Percentiles rank a stretch among this genome's conserved stretches.
phyloP scores from a whole-genome alignment of 2,888 invertebrate species.

The Mimumesa dahlbomi region DNA sequence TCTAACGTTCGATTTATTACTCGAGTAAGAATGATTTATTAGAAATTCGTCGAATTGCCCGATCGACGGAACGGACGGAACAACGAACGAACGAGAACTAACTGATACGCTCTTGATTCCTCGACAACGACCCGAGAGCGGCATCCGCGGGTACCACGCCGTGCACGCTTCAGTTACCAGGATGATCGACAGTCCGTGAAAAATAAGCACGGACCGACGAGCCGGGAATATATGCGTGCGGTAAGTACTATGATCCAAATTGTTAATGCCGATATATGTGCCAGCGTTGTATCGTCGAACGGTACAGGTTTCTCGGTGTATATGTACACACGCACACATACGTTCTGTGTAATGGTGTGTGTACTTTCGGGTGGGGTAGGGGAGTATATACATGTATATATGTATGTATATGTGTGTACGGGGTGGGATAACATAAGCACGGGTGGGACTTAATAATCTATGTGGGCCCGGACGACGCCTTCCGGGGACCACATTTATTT shows the following conservation, averaged over 20 bases:
- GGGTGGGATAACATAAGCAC: background rate
- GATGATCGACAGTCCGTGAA: constrained; percentile 78
- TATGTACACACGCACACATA: too few relatives aligned
- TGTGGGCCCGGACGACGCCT: background rate
- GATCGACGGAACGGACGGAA: constrained; percentile 63
- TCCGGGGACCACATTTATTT: constrained; percentile 20
- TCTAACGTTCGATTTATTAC: too few relatives aligned
- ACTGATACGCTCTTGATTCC: constrained; percentile 75
- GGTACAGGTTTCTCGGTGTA: constrained; percentile 47
- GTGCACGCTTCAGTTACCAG: constrained; percentile 78
- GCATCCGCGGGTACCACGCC: constrained; percentile 53
- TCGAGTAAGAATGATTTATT: too few relatives aligned
- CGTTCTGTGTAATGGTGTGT: too few relatives aligned
- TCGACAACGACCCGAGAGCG: constrained; percentile 65
- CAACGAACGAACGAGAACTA: constrained; percentile 76
- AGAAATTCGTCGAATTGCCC: too few relatives aligned
- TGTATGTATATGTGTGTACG: too few relatives aligned
- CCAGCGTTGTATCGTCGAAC: constrained; percentile 48
- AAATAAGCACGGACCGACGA: constrained; percentile 71
- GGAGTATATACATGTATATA: too few relatives aligned
- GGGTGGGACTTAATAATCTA: background rate
- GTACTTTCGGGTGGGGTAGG: too few relatives aligned
- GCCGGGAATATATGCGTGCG: constrained; percentile 73
- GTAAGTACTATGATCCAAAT: constrained; percentile 72
- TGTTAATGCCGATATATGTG: constrained; percentile 56